Evolutionary conservation across 1,140 invertebrate species (phyloP), one percentile per base, ranked within the genome.

Genomic region (Drosophila miranda): DNA sequence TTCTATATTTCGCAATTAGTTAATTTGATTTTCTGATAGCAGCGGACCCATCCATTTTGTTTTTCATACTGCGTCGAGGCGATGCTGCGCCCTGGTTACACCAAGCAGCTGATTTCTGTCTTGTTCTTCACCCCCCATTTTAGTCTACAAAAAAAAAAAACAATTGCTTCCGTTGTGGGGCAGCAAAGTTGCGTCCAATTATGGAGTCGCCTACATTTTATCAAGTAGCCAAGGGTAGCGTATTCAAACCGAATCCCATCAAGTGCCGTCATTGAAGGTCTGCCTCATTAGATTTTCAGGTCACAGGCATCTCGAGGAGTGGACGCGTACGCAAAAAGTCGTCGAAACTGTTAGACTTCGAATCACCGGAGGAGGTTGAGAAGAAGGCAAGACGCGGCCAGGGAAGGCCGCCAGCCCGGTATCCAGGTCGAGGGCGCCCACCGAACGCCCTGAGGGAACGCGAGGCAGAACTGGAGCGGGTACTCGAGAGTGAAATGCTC

Each of bases 271-370:
- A 38, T 38, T 19, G 19, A 23, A 19, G 13, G 11, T 1, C 5
- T 21, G n/a, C 2, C 16, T 4, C 2, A 6, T 66, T 57, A 95
- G 95, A 96, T 92, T 92, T 96, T 83, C 95, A 96, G 92, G 95
- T 96, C 19, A 96, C 95, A 49, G 96, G 96, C 28, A 94, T 97
- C 21, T 97, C 96, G 4, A 69, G 90, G 53, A 97, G 96, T 81
- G 97, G 97, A 16, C 92, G 97, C 46, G 96, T 98, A 0, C 92
- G 97, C 43, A 98, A 98, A 92, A 98, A 98, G 91, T 98, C 97
- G 6, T 97, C 97, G 0, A 98, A 98, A 91, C 92, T 99, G 9
- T 95, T 97, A 90, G 97, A 98, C 90, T 98, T 97, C 92, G 96
- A 98, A 88, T 96, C 96, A 1, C 95, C 95, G 0, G 97, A 98